Base-by-base conservation (phyloP, 1,140 invertebrate species). In the Pogonomyrmex californicus region DNA sequence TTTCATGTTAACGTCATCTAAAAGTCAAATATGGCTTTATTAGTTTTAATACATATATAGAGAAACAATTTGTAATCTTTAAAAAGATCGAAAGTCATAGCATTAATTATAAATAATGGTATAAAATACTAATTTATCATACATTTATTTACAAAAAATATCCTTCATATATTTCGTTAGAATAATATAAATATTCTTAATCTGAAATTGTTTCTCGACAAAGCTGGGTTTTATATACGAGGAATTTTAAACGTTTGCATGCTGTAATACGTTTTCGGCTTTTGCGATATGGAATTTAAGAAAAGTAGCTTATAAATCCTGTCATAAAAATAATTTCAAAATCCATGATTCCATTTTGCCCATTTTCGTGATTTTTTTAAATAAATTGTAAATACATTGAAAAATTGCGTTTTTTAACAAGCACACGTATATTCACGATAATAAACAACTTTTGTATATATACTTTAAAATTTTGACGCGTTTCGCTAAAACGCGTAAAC, bases 131-230 rank as follows among this genome's bases (percentile, higher is more conserved):
- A 23, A 66, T 65, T 65, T 2, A 65, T 66, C 9, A 2, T 68
- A 49, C 47, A 44, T 68, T 47, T 30, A 68, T 68, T 47, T 70
- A 70, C 10, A 14, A 70, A 4, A 70, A 68, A 30, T 49, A 12
- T 49, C 12, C 7, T 70, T 70, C 9, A 49, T 33, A 47, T 3
- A 70, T 70, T 70, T 70, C 4, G 17, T 54, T 73, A 38, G 49
- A n/a, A 14, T 56, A 17, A 73, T 38, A 36, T 17, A 54, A 73
- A n/a, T n/a, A 38, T 33, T 56, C 33, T 56, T 14, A 41, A 73
- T 10, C 33, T 73, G 70, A 73, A 56, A 73, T 73, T 38, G 33
- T 41, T 73, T 73, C 51, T 56, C n/a, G 17, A n/a, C 33, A 10
- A 36, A 56, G 38, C 56, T 17, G 7, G 33, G 38, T 23, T 54